Evolutionary conservation across 2,797 vertebrate species (phyloP).

Genomic region (Phalloptychus januarius): DNA sequence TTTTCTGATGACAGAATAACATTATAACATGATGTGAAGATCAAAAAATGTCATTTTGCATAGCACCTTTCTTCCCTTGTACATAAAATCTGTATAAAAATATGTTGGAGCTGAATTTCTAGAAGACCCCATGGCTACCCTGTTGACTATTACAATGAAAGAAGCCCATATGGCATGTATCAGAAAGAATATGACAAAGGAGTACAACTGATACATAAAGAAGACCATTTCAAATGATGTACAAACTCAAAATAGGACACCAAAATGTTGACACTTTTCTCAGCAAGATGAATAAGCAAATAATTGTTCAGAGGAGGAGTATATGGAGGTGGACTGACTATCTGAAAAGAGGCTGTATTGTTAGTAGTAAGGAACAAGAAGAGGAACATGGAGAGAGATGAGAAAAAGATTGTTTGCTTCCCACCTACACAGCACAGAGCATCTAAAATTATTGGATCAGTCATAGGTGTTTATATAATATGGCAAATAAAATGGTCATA

Average conservation of each 20-base stretch:
- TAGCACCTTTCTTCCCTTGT: no score
- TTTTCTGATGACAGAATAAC: no score
- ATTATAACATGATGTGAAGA: no score
- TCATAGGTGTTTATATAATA: conserved; percentile 52
- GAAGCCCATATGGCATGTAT: not conserved
- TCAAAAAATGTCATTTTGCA: no score
- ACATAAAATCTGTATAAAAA: not conserved
- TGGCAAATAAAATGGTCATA: conserved; percentile 9
- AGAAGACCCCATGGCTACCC: not conserved
- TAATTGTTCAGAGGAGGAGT: conserved; percentile 31
- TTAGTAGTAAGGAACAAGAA: conserved; percentile 37
- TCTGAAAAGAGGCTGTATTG: conserved; percentile 41
- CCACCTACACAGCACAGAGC: conserved; percentile 54
- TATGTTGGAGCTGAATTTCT: not conserved
- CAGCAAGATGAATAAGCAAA: conserved; percentile 22
- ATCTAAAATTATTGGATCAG: conserved; percentile 44
- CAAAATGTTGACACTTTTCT: conserved; percentile 22
- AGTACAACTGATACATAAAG: not conserved
- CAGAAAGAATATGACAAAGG: not conserved
- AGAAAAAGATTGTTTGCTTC: conserved; percentile 9
- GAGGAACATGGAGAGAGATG: conserved; percentile 19
- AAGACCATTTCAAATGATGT: not conserved
- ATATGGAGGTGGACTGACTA: conserved; percentile 55
- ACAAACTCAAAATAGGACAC: conserved; percentile 1
- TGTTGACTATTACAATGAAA: not conserved